Base-by-base conservation (phyloP, 2,113 vertebrate genomes). In the Grallaria varia region DNA sequence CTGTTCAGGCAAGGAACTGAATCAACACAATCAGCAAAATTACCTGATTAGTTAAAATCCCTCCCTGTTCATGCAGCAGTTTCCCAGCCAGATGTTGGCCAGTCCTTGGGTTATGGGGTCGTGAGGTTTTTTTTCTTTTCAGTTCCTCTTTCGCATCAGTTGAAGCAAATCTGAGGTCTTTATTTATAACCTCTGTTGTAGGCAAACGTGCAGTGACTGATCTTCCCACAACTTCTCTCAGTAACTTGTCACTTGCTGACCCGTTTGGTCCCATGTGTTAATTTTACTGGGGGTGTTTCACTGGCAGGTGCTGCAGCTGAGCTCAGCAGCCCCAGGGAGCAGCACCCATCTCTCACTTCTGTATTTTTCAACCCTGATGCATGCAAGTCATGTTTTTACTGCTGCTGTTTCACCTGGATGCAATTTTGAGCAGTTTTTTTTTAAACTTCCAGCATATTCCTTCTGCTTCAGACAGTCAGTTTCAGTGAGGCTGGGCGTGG, bases 261-360 rank as follows among this genome's bases (percentile, higher is more conserved):
- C 76, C 74, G 3, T 62, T 58, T 40, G 90, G 66, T 47, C 69
- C 87, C 18, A 2, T 50, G 67, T 64, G 35, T 79, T 89, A 37
- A 28, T 89, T 95, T 66, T 86, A 37, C 72, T 86, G 79, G 53
- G 60, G 22, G 40, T 49, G 25, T 80, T 90, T 84, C 62, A 18
- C 72, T 83, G 79, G 60, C 55, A 62, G 3, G 40, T 69, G 59
- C 68, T 77, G 59, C 86, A 83, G 95, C 95, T 86, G 93, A 96
- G 87, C 87, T 89, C 87, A 93, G 89, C 89, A 91, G 30, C 80
- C 28, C 45, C 63, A 71, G 63, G 91, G 86, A 63, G 47, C 49
- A 86, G 30, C 44, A 35, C 30, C 44, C 40, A 21, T 68, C 58
- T 68, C 77, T 69, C 31, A 40, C 53, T 68, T 88, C 52, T 68